Evolutionary conservation across 1,140 invertebrate genomes (phyloP), one percentile per base, ranked within the genome.

Genomic region (Nasonia vitripennis): DNA sequence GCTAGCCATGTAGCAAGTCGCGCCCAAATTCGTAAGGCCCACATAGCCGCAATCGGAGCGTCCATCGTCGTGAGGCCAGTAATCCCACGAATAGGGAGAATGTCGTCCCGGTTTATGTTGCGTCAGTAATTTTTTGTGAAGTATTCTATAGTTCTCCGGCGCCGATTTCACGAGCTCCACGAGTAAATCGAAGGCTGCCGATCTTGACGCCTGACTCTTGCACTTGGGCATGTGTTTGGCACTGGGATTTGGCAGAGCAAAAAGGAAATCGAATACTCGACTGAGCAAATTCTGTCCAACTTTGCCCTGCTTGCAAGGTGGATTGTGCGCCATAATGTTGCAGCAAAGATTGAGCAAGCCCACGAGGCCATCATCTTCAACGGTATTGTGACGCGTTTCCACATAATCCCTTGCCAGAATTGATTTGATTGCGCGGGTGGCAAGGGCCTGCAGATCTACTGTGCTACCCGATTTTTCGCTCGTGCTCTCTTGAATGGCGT

Each of bases 1-100:
- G 31, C 98, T 98, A 4, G 98, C 98, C 97, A 99, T 98, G 91
- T 99, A 99, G 91, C 98, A 99, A 0, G 98, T 99, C 17, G 98
- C 98, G 31, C 98, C 98, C 7, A 99, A 93, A 93, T 99, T 99
- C 0, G 98, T 98, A 6, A 99, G 93, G 0, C 98, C 98, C 0
- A 98, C 98, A 92, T 98, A 99, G 7, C 98, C 98, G 92, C 98
- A 98, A 89, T 98, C 97, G 0, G 98, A 97, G 4, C 98, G 93
- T 0, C 97, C 98, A 91, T 99, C 98, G 89, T 99, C 98, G 86
- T 98, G 97, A 1, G 98, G 98, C 98, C 98, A 99, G 92, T 99
- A 98, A 91, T 99, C 98, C 98, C 98, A 99, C 0, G 97, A 97
- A 93, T 99, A 98, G 0, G 97, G 95, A 3, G 96, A 96, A 90